Base-by-base conservation (phyloP, 2,888 invertebrate species). In the Zhuqinia jingwanae region DNA sequence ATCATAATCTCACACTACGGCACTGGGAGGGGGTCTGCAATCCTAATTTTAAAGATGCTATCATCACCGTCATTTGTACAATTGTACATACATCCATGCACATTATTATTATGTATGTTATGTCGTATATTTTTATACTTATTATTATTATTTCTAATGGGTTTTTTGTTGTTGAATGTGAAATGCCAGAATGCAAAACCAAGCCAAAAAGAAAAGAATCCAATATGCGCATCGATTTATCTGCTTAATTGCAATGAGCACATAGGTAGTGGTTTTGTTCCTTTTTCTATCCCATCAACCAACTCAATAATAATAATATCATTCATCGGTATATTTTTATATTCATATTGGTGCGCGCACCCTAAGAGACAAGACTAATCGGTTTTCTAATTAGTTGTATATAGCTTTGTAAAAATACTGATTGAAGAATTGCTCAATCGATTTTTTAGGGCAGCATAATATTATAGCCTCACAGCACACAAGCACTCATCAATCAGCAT, bases 21-120 rank as follows among this genome's bases (percentile, higher is more conserved):
- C n/a, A n/a, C n/a, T n/a, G n/a, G n/a, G 80, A 68, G 80, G 70
- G 80, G 80, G 68, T 80, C 80, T 68, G 17, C 68, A 80, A 78
- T 78, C 47, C 78, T 63, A 15, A 63, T n/a, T 20, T 78, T 47
- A 8, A 20, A 45, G 63, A 63, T 63, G 47, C 20, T 60, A 78
- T 78, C 78, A 47, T n/a, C n/a, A n/a, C n/a, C n/a, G n/a, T n/a
- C n/a, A n/a, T n/a, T n/a, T n/a, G n/a, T n/a, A n/a, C n/a, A n/a
- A n/a, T n/a, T n/a, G 60, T 25, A 20, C 20, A 20, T 11, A 56
- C 20, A 11, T 11, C 56, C 20, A 56, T 56, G 27, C 25, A 63
- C 30, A 27, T 30, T 30, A 15, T 63, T 30, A 25, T 13, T 25
- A n/a, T 63, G 6, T 20, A 1, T n/a, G 3, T 27, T 1, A 2